Base-by-base conservation (phyloP, 2,888 invertebrate genomes). In the Drosophila anceps region DNA sequence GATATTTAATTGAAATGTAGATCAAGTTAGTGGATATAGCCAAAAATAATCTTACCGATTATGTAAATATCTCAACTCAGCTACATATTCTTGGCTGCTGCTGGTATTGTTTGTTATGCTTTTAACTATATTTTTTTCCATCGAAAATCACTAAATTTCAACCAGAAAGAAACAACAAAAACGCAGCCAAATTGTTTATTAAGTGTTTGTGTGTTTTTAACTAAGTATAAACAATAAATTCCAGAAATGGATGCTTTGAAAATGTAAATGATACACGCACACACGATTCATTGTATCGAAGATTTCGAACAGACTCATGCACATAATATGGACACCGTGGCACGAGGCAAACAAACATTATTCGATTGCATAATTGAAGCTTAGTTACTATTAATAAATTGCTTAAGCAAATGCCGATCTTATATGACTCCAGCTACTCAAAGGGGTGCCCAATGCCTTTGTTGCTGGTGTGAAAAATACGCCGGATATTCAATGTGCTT, bases 181-280 rank as follows among this genome's bases (percentile, higher is more conserved):
- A 58, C 54, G 41, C 58, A 50, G 39, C 66, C 51, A 73, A 88
- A 83, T 83, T 85, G 84, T 85, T 84, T 89, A 87, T 89, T 75
- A 77, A 87, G 85, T 75, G 82, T 74, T 78, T 78, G 76, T 78
- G 69, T 69, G 80, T 59, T 51, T 61, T 75, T 60, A 60, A 64
- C 66, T 61, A 79, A 76, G 79, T 79, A 73, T 85, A 85, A 86
- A 85, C 84, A 85, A 69, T 71, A 70, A 68, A 81, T 88, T 85
- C 75, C 62, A 33, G 43, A 73, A 77, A 77, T 74, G 51, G 69
- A 67, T 84, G 82, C 80, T 55, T 51, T 43, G 73, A 67, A 80
- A 85, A 76, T 72, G 81, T 81, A 82, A 80, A 80, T 80, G 81
- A 83, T 76, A 75, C 73, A 68, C 69, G 48, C 58, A 58, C 64